A percentile compares a stretch with the other conserved stretches of the same genome.
Conservation (phyloP, 2,888 invertebrate genomes). For the Thumatha senex region DNA sequence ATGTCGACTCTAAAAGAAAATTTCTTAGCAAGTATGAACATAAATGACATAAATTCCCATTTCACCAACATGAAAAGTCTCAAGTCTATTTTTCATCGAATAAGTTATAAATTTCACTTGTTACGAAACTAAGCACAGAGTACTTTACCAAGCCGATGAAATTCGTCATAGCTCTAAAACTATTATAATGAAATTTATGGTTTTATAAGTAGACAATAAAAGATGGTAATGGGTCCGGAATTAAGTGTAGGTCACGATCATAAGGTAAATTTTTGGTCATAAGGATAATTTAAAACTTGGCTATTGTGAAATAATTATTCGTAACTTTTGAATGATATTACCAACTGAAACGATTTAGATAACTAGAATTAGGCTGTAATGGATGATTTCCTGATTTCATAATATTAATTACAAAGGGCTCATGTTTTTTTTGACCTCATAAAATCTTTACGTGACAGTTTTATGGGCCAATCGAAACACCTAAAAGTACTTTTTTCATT, state of each 20-base stretch:
- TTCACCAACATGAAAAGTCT: no score
- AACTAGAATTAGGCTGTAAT: no score
- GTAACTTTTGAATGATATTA: not conserved
- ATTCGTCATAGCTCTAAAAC: slow-evolving; percentile 18
- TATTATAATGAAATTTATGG: slow-evolving; percentile 26
- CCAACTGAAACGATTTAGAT: not conserved
- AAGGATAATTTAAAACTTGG: slow-evolving; percentile 12
- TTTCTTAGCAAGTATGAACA: no score
- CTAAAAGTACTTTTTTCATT: no score
- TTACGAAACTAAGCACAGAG: not conserved
- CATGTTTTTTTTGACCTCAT: no score
- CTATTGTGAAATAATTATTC: not conserved
- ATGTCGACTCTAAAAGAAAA: no score
- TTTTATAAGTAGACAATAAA: slow-evolving; percentile 25
- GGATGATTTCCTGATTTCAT: no score
- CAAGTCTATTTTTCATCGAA: no score
- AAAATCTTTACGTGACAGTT: no score
- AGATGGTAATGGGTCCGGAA: slow-evolving; percentile 23
- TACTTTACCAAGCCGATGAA: slow-evolving; percentile 5
- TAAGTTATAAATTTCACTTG: not conserved
- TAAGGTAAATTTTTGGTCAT: slow-evolving; percentile 25
- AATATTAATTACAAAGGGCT: no score
- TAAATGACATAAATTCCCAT: no score
- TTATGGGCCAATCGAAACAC: no score
- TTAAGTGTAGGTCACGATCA: slow-evolving; percentile 28